Conservation (phyloP, 2,888 invertebrate genomes). For the Mongoloraphidia duomilia region DNA sequence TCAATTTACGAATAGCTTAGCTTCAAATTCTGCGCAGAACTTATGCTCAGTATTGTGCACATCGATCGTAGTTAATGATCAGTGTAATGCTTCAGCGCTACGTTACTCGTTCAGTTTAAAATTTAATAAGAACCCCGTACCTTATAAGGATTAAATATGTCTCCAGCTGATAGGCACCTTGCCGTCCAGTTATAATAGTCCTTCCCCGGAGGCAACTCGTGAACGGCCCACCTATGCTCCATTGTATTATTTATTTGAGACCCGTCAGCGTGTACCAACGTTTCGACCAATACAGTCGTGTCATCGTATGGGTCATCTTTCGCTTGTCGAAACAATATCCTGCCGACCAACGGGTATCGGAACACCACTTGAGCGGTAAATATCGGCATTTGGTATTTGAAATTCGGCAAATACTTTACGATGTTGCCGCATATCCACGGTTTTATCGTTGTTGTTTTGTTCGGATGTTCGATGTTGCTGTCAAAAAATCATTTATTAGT, state of each 20-base stretch:
- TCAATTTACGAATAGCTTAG: too few relatives aligned
- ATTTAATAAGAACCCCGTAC: constrained; percentile 23
- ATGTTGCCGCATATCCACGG: constrained; percentile 54
- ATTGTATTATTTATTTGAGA: constrained; percentile 57
- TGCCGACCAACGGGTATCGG: constrained; percentile 77
- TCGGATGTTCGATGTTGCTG: constrained; percentile 35
- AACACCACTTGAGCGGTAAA: constrained; percentile 67
- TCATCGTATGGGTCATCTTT: constrained; percentile 68
- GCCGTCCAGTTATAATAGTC: constrained; percentile 87
- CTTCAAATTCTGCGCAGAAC: too few relatives aligned
- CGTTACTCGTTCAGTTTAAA: too few relatives aligned
- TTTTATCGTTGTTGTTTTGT: constrained; percentile 26
- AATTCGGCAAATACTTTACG: constrained; percentile 44
- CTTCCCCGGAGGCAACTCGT: constrained; percentile 60
- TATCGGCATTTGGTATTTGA: constrained; percentile 54
- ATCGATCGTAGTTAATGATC: too few relatives aligned
- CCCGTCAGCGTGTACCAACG: constrained; percentile 78
- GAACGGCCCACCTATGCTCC: constrained; percentile 72
- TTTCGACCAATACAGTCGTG: constrained; percentile 70
- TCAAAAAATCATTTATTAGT: too few relatives aligned
- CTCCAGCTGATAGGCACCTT: constrained; percentile 66
- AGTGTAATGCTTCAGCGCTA: too few relatives aligned
- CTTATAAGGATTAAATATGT: constrained; percentile 62
- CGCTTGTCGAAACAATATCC: constrained; percentile 68
- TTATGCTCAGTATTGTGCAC: too few relatives aligned